These are phyloP conservation scores for Larimichthys crocea DNA, from an alignment of 2,113 vertebrate genomes.

Conservation along the genomic window DNA sequence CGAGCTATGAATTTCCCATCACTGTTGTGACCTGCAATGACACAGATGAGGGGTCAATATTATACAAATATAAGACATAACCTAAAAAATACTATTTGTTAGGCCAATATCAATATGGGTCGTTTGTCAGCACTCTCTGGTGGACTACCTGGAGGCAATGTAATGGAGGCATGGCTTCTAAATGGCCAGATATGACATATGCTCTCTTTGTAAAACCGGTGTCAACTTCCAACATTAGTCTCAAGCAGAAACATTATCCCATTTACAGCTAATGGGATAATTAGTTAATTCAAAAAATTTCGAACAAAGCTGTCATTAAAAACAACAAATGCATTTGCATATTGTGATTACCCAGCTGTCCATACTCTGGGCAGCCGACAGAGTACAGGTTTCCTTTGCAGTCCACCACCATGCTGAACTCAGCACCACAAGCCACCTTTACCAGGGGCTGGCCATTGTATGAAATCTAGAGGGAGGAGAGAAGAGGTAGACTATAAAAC, in stretches of 20 bases:
- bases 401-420: conserved; percentile 98
- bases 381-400: conserved; percentile 98
- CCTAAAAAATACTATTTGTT: no score
- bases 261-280: neutral
- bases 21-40: conserved; percentile 91
- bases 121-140: neutral
- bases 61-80: neutral
- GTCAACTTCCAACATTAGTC: no score
- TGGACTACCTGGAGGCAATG: neutral
- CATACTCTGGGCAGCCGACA: conserved; percentile 96
- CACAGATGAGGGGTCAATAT: neutral
- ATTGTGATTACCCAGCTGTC: conserved; percentile 90
- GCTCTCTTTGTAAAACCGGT: neutral
- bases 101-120: neutral
- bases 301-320: neutral
- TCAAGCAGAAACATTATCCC: neutral
- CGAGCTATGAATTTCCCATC: conserved; percentile 98
- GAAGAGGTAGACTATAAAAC: neutral
- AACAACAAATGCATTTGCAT: neutral
- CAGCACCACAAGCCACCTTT: conserved; percentile 94
- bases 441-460: conserved; percentile 98
- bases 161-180: neutral
- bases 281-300: neutral
- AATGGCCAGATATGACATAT: neutral
- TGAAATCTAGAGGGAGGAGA: conserved; percentile 85